phyloP scores from a whole-genome alignment of 2,797 vertebrate species.

The Centropyge bicolor region DNA sequence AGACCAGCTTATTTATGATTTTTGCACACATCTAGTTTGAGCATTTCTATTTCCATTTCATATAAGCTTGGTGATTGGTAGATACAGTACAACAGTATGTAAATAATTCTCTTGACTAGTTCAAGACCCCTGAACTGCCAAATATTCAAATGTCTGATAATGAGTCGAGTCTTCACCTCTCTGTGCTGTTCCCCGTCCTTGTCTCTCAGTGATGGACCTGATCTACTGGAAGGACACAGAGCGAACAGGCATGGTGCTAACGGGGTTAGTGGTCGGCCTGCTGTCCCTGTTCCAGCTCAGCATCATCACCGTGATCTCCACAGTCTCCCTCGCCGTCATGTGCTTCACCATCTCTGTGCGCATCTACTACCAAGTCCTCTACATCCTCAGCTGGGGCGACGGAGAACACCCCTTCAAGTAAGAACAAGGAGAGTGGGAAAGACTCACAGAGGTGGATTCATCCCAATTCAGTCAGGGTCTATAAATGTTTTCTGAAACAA shows the following conservation, averaged over 20 bases:
- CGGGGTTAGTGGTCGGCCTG: constrained; percentile 88
- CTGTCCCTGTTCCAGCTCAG: constrained; percentile 94
- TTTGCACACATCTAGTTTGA: background rate
- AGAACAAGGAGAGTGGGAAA: constrained; percentile 56
- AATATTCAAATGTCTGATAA: background rate
- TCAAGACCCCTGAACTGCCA: background rate
- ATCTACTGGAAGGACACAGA: constrained; percentile 93
- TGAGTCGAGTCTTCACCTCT: background rate
- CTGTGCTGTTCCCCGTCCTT: background rate
- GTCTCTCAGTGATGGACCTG: constrained; percentile 87
- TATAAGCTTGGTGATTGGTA: background rate
- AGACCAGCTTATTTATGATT: background rate
- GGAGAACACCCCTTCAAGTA: constrained; percentile 90
- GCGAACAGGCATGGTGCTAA: constrained; percentile 89
- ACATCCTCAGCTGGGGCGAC: constrained; percentile 86
- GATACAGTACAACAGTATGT: background rate
- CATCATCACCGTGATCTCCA: constrained; percentile 90
- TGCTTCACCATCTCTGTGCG: constrained; percentile 90
- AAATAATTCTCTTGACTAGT: background rate
- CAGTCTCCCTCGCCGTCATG: constrained; percentile 87
- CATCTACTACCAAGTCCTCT: constrained; percentile 88
- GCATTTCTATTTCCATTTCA: background rate
- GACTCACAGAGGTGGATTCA: background rate
- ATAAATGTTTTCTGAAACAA: constrained; percentile 11
- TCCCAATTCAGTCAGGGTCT: constrained; percentile 17